phyloP scores from a whole-genome alignment of 2,888 invertebrate genomes.

The Yponomeuta evonymella region DNA sequence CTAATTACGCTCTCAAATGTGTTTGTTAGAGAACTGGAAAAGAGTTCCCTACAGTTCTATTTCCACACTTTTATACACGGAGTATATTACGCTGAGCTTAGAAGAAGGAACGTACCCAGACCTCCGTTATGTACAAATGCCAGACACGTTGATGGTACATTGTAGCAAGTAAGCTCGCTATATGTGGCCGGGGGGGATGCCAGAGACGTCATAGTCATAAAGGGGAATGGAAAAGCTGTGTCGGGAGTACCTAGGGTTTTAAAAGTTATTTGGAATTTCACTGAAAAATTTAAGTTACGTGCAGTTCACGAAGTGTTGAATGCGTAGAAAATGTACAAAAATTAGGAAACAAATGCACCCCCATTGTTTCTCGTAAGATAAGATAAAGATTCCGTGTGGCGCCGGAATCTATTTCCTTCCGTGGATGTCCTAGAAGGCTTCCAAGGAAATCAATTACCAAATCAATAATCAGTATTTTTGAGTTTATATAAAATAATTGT shows the following conservation, averaged over 20 bases:
- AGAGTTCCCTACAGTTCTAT: neutral
- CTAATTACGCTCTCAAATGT: no score
- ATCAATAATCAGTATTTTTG: no score
- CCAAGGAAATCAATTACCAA: no score
- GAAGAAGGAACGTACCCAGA: neutral
- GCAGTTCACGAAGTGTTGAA: neutral
- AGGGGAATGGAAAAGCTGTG: slow-evolving; percentile 1
- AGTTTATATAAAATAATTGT: no score
- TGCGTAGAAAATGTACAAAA: no score
- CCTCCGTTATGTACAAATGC: neutral
- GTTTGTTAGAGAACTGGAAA: neutral
- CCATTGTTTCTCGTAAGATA: no score
- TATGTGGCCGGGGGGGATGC: neutral
- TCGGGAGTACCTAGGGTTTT: neutral
- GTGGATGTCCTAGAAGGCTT: no score
- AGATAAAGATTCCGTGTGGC: no score
- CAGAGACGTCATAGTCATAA: neutral
- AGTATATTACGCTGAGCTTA: neutral
- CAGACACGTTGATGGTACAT: neutral
- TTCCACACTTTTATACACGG: neutral
- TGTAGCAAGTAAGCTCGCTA: neutral
- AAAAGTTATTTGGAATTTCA: neutral
- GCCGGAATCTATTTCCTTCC: no score
- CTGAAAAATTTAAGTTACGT: neutral
- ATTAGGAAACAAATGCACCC: no score